Conservation (phyloP, 2,113 vertebrate species). For the Isichthys henryi region DNA sequence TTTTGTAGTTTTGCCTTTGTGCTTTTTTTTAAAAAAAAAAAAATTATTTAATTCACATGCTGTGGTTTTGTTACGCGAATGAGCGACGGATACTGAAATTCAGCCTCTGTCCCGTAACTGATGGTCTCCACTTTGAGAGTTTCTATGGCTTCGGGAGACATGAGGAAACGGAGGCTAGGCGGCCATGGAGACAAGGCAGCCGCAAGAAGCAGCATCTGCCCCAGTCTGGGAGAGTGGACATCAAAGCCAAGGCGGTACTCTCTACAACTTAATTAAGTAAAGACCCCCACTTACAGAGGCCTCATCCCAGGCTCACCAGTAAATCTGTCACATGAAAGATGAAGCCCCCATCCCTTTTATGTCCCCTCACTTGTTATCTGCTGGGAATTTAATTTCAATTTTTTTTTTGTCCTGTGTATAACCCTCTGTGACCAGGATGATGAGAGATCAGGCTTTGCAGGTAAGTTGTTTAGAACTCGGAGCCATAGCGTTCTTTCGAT, state of each 20-base stretch:
- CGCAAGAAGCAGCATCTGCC: slow-evolving; percentile 25
- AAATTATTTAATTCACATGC: neutral
- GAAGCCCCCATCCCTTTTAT: slow-evolving; percentile 17
- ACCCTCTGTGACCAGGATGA: neutral
- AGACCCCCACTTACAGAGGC: slow-evolving; percentile 25
- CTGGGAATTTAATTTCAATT: neutral
- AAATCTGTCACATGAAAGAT: slow-evolving; percentile 43
- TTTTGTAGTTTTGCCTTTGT: slow-evolving; percentile 29
- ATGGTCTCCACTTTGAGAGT: neutral
- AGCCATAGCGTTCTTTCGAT: neutral
- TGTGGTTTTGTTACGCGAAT: neutral
- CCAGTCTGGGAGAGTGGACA: slow-evolving; percentile 44
- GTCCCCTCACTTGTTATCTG: neutral
- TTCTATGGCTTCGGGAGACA: neutral
- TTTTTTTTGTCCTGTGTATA: neutral
- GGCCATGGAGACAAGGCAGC: neutral
- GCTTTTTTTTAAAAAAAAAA: neutral
- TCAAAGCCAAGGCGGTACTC: slow-evolving; percentile 45
- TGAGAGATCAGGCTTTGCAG: neutral
- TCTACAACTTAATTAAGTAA: slow-evolving; percentile 41
- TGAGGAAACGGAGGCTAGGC: slow-evolving; percentile 14
- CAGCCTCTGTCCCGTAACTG: neutral
- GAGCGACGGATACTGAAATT: neutral
- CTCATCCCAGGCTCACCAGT: slow-evolving; percentile 33
- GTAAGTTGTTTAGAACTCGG: neutral